phyloP scores from a whole-genome alignment of 1,140 invertebrate species.

The Apolygus lucorum region DNA sequence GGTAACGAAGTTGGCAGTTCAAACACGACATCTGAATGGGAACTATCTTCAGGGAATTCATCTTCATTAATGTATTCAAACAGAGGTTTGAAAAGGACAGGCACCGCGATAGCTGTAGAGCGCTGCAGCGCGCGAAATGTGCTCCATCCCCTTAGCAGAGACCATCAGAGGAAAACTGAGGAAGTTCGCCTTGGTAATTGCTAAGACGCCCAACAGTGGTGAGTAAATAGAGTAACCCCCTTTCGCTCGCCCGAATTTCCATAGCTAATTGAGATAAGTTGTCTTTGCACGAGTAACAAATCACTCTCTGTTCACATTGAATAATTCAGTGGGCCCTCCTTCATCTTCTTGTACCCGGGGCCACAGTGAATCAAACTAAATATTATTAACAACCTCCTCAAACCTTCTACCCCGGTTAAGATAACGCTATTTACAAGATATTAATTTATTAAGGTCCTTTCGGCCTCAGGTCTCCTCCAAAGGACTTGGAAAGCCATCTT shows the following conservation, averaged over 20 bases:
- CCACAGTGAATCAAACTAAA: slow-evolving; percentile 13
- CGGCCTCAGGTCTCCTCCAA: not conserved
- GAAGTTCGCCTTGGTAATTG: slow-evolving; percentile 10
- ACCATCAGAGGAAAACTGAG: not conserved
- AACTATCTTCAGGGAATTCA: too few relatives aligned
- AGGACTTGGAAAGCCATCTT: too few relatives aligned
- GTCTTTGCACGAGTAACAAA: slow-evolving; percentile 13
- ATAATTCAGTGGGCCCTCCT: not conserved
- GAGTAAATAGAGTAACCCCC: not conserved
- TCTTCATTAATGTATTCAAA: too few relatives aligned
- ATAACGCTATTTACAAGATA: slow-evolving; percentile 15
- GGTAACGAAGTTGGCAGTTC: too few relatives aligned
- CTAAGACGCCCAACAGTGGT: not conserved
- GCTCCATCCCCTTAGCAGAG: not conserved
- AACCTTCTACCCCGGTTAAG: not conserved
- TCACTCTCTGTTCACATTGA: slow-evolving; percentile 13
- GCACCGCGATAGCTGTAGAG: too few relatives aligned
- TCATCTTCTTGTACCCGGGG: not conserved
- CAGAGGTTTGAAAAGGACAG: too few relatives aligned
- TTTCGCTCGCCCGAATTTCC: not conserved
- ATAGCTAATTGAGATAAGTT: slow-evolving; percentile 17
- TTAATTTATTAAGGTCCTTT: slow-evolving; percentile 2
- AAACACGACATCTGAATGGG: too few relatives aligned
- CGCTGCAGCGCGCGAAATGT: not conserved
- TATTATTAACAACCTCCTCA: slow-evolving; percentile 11